Conservation (phyloP, 2,888 invertebrate species). For the Tricholauxania praeusta region DNA sequence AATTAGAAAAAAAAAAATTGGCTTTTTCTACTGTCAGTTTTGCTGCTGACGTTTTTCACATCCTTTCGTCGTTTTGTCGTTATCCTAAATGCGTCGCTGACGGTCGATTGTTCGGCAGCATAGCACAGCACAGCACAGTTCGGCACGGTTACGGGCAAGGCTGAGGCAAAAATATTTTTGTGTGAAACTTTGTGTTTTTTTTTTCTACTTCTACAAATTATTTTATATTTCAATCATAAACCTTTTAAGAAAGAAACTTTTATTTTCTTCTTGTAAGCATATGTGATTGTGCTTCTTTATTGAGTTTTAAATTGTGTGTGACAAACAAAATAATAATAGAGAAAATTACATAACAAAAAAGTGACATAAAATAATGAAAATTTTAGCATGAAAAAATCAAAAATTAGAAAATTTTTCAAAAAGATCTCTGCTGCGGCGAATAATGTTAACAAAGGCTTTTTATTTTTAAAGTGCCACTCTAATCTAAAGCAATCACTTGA, state of each 20-base stretch:
- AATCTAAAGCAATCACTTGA: no score
- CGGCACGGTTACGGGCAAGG: slow-evolving; percentile 24
- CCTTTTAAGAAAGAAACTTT: neutral
- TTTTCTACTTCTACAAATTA: neutral
- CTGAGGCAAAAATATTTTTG: slow-evolving; percentile 18
- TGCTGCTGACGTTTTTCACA: slow-evolving; percentile 14
- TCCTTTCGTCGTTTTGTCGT: slow-evolving; percentile 27
- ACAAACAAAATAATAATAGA: neutral
- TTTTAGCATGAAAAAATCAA: no score
- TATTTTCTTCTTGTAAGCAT: neutral
- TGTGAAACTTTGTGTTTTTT: neutral
- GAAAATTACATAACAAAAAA: neutral
- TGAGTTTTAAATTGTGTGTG: neutral
- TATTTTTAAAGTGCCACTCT: no score
- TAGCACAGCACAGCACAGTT: slow-evolving; percentile 13
- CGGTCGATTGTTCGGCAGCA: neutral
- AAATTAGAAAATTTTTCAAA: no score
- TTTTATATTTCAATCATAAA: neutral
- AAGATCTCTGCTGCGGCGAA: no score
- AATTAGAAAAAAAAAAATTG: neutral
- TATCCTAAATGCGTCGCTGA: slow-evolving; percentile 22
- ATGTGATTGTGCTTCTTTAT: neutral
- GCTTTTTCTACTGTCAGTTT: slow-evolving; percentile 8
- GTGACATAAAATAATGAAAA: no score
- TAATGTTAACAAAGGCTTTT: no score